These are phyloP conservation scores for Druceiella hillmani DNA, from an alignment of 2,888 invertebrate genomes.

Conservation along the genomic window DNA sequence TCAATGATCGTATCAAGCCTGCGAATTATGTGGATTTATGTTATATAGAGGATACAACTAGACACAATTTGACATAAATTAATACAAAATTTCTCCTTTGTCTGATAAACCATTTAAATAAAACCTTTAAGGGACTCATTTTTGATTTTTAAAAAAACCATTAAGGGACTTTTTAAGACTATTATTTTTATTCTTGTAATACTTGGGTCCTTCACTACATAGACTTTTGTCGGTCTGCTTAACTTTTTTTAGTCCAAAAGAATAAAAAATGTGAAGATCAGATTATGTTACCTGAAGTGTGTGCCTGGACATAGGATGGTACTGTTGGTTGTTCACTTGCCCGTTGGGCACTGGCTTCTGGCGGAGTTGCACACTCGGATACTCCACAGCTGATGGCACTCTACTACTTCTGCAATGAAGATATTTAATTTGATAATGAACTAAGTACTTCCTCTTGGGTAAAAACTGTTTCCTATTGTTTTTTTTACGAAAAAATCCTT, in stretches of 20 bases:
- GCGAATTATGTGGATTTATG: no score
- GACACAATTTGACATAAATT: no score
- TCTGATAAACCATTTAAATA: no score
- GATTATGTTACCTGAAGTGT: conserved; percentile 47
- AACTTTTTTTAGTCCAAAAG: background rate
- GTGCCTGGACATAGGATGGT: conserved; percentile 65
- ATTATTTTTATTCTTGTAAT: background rate
- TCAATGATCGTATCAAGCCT: no score
- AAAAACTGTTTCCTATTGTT: no score
- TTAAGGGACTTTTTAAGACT: background rate
- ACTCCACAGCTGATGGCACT: conserved; percentile 54
- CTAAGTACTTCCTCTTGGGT: no score
- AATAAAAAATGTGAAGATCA: background rate
- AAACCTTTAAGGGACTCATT: no score
- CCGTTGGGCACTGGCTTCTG: conserved; percentile 33
- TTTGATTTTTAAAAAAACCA: no score
- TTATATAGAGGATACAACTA: no score
- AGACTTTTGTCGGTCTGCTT: background rate
- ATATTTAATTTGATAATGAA: no score
- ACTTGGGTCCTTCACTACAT: background rate
- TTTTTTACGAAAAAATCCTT: no score
- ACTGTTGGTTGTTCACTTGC: conserved; percentile 39
- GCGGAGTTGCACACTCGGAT: conserved; percentile 39
- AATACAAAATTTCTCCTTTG: no score
- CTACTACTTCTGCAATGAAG: conserved; percentile 47